Evolutionary conservation across 2,113 vertebrate genomes (phyloP), one percentile per base, ranked within the genome.

Genomic region (Oreochromis niloticus): DNA sequence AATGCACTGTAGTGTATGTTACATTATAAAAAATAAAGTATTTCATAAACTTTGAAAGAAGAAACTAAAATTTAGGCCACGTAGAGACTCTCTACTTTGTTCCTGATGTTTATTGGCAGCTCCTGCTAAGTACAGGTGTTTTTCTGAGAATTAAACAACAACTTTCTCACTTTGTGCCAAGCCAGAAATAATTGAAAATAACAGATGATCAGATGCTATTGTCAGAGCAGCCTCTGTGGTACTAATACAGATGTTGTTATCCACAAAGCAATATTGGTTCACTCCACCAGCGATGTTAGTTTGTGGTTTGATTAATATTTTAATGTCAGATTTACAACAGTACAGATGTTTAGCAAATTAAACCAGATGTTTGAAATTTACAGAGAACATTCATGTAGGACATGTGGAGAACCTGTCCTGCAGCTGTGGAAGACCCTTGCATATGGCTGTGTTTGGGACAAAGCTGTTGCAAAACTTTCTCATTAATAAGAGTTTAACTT

Each of bases 271-370:
- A 54, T 93, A 89, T 91, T 90, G 89, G 90, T 93, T 93, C 87
- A 94, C 83, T 85, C 41, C 63, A 89, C 86, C 56, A 87, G 84
- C 89, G 86, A 30, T 93, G 87, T 94, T 93, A 84, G 82, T 90
- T 84, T 90, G 90, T 86, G 82, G 36, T 83, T 80, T 87, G 81
- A 95, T 97, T 95, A 96, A 96, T 96, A 95, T 96, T 96, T 92
- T 78, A 93, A 94, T 93, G 71, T 83, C 73, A 56, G 85, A 68
- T 82, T 85, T 83, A 84, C 52, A 56, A 54, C 80, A 13, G 83
- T 94, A 88, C 96, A 96, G 94, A 91, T 96, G 94, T 95, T 95
- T 61, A 59, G 24, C 80, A 91, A 92, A 91, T 61, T 89, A 52
- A 82, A 82, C 83, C 95, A 96, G 95, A 95, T 96, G 96, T 56